Evolutionary conservation across 2,113 vertebrate genomes (phyloP), one percentile per base, ranked within the genome.

Genomic region (Callipepla squamata): DNA sequence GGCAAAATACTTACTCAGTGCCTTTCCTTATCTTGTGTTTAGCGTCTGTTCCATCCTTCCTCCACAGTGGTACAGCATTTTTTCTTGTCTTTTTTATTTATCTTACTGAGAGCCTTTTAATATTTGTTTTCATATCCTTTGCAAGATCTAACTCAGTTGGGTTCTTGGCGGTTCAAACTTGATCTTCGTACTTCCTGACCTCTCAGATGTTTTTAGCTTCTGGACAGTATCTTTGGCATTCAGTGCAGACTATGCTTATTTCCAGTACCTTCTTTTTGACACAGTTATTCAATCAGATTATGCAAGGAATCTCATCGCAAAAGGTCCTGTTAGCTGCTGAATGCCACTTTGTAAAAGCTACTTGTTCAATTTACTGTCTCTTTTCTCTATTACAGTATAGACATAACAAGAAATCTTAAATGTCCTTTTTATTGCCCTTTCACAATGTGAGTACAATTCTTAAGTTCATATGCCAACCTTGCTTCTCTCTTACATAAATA

Each of bases 401-500:
- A 28, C 11, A 38, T 62, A 82, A 63, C 4, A 5, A 84, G 59
- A 94, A 26, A 87, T 47, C 45, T 80, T 84, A 77, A 76, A 79
- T 82, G 34, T 34, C 13, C 13, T 89, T 89, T 94, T 82, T 80
- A 53, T 73, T 55, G 45, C 87, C 2, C 4, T 84, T 66, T 89
- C 80, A 73, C 55, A 80, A 6, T 74, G 25, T 85, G 69, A 70
- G 26, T 74, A 40, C 42, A 69, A 13, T 80, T 91, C 55, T 81
- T 67, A 87, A 81, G 19, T 89, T 93, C 80, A 66, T 55, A 22
- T 89, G 53, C 62, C 53, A 89, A 17, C 28, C 18, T 87, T 89
- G 74, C 25, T 89, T 92, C 45, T 85, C 13, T 92, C 28, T 81
- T 61, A 50, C 40, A 26, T 70, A 83, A 91, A 47, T 94, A 92